A percentile compares a stretch with the other conserved stretches of the same genome.
Conservation (phyloP, 2,888 invertebrate species). For the Chymomyza amoena region DNA sequence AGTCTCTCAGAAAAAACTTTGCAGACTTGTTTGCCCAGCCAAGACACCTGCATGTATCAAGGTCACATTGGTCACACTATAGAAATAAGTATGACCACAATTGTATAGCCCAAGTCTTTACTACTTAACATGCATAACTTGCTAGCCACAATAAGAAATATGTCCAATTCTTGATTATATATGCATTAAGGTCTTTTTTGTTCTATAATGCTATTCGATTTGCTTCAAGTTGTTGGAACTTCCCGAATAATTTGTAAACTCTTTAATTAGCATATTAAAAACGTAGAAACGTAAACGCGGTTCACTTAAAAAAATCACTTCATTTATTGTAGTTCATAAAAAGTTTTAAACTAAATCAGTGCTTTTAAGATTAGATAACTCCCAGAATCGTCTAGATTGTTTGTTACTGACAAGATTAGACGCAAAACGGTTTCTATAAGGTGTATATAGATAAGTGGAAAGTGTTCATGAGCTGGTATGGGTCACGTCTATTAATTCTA, state of each 20-base stretch:
- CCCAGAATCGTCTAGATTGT: neutral
- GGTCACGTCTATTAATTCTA: neutral
- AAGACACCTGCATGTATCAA: slow-evolving; percentile 3
- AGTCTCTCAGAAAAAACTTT: neutral
- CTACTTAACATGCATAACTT: neutral
- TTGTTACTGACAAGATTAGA: neutral
- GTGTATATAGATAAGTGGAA: neutral
- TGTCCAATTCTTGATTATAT: neutral
- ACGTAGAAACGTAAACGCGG: no score
- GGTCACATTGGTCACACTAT: neutral
- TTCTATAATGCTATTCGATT: no score
- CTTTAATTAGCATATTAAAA: neutral
- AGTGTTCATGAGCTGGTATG: neutral
- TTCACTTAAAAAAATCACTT: no score
- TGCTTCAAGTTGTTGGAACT: neutral
- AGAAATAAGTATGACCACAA: neutral
- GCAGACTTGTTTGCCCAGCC: slow-evolving; percentile 3
- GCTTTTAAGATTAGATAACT: neutral
- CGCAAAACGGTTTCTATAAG: neutral
- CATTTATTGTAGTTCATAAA: no score
- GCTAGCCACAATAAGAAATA: neutral
- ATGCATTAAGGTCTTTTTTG: neutral
- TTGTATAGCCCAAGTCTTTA: neutral
- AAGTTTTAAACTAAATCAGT: neutral
- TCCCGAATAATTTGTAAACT: neutral